Base-by-base conservation (phyloP, 2,888 invertebrate genomes). In the Dicyrtoma fusca region DNA sequence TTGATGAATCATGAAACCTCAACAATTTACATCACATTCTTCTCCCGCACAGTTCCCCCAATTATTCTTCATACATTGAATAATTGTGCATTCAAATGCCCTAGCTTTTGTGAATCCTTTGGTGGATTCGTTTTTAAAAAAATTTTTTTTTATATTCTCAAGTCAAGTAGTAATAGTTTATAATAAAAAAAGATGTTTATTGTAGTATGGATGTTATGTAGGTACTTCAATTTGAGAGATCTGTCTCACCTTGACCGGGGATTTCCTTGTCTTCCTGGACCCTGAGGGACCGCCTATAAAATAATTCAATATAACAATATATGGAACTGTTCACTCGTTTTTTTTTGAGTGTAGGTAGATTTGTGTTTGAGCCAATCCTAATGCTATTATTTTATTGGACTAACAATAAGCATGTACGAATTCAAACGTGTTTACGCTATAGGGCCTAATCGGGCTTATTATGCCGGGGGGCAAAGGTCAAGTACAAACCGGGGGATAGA, bases 191-290 rank as follows among this genome's bases (percentile, higher is more conserved):
- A 34, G 34, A 49, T 19, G 51, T 49, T 49, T 49, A 49, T 17
- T 17, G n/a, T n/a, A n/a, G 3, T 19, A 49, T 49, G 51, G 17
- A 49, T 49, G 51, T 3, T 4, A 34, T 34, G 34, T 34, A n/a
- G n/a, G 34, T 34, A 34, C 34, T 34, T n/a, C n/a, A 34, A 34
- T 34, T 57, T 61, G 19, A 61, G 55, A 57, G 72, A 26, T 59
- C 19, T 53, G 13, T 64, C 75, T 75, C 76, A 80, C 80, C 79
- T 80, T 80, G 47, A 69, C 74, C 34, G 78, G 77, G 64, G 80
- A 80, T 74, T 79, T 80, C 62, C 79, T 76, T 47, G 74, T 74
- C 73, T 78, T 76, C 75, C 77, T 78, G 73, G 71, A 63, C 51
- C 77, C 75, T 53, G 76, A 68, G 65, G 78, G 70, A 61, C 76